Base-by-base conservation (phyloP, 64 coral and sea anemone genomes). In the Actinia equina region DNA sequence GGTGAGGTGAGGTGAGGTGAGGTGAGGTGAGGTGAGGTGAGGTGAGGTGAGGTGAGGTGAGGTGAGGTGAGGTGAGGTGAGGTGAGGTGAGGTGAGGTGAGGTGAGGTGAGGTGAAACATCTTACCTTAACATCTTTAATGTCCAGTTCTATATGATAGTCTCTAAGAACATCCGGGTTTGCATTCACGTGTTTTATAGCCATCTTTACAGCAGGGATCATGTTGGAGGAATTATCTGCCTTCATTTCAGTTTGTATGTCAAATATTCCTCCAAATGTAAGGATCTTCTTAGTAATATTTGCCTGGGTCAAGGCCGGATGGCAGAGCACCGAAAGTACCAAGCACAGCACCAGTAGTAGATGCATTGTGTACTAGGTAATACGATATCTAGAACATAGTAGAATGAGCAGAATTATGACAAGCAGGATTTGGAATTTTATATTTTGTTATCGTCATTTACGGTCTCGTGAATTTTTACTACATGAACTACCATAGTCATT, bases 121-220 rank as follows among this genome's bases (percentile, higher is more conserved):
- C n/a, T 17, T 82, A 95, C 93, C 82, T 87, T 91, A 6, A 91
- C 93, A 44, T 95, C 93, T 46, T 95, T 95, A 11, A 95, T 86
- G 3, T 95, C 93, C 22, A 91, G 18, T n/a, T 91, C 71, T 37
- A 95, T 44, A 19, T 91, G 80, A 56, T 95, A 95, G 43, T 77
- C 86, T 20, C 45, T 88, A 44, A 95, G 80, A 52, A 90, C 52
- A 17, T 95, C 52, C 23, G 93, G 93, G 15, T 90, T 65, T 3
- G 64, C 86, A 86, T 91, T 95, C 23, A 95, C 93, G 43, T 95
- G 70, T 70, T 62, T 70, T 0, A 95, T 71, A 6, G 93, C 93
- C 89, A 95, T 91, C 17, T 81, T 41, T 37, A 95, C 93, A 17
- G 86, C 89, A 0, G 93, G 93, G 37, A 95, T 95, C 89, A 95